phyloP scores from a whole-genome alignment of 2,888 invertebrate species.

The Julus scandinavius region DNA sequence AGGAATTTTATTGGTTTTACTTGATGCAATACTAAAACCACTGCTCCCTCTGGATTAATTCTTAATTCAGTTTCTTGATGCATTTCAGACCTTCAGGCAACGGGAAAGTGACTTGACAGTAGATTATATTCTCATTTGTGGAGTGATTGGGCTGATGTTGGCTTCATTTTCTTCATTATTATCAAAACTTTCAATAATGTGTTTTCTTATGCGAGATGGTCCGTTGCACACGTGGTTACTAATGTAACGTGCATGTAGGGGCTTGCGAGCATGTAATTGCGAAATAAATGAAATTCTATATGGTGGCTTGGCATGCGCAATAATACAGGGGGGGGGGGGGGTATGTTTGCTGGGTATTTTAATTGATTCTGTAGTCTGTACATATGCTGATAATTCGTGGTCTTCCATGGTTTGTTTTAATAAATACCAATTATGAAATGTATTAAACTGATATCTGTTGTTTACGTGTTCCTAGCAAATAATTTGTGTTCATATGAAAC shows the following conservation, averaged over 20 bases:
- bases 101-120: conserved; percentile 7
- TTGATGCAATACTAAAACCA: conserved; percentile 9
- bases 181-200: conserved; percentile 35
- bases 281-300: background rate
- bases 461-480: no score
- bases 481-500: no score
- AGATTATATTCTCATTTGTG: conserved; percentile 42
- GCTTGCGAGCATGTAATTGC: background rate
- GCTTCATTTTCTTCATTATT: conserved; percentile 35
- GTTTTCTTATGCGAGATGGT: background rate
- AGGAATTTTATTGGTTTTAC: conserved; percentile 54
- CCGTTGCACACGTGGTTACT: conserved; percentile 2
- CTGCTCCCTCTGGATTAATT: conserved; percentile 39
- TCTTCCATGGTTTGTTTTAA: no score
- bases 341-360: no score
- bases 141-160: conserved; percentile 17
- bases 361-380: no score
- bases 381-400: no score
- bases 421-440: no score
- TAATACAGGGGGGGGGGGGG: background rate
- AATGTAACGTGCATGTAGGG: background rate
- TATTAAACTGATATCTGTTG: no score
- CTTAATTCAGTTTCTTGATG: conserved; percentile 29
- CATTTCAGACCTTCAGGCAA: conserved; percentile 27
- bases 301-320: background rate